Percentiles rank a stretch among this genome's conserved stretches.
These are phyloP conservation scores for Enteromius thamalakanensis DNA, from an alignment of 2,797 vertebrate species.

Conservation along the genomic window DNA sequence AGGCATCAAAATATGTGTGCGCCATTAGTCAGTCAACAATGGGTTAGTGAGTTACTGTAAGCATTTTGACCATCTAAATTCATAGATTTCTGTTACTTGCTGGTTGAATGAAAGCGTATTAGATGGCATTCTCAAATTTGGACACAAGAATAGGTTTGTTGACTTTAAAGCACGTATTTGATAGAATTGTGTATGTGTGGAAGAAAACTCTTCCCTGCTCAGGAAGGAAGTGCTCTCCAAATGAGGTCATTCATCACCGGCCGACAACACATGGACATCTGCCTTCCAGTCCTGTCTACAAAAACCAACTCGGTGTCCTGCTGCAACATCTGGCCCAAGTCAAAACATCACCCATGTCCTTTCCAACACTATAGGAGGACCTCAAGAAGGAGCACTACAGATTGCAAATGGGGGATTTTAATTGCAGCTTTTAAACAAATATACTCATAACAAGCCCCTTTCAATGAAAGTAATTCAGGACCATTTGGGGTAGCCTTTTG, in stretches of 20 bases:
- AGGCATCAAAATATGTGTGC: background rate
- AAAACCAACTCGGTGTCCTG: conserved; percentile 54
- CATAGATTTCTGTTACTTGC: background rate
- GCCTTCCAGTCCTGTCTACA: conserved; percentile 49
- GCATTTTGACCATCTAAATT: background rate
- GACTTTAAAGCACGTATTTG: conserved; percentile 1
- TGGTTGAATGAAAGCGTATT: background rate
- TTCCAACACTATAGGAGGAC: conserved; percentile 6
- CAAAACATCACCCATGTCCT: conserved; percentile 53
- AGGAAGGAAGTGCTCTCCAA: conserved; percentile 68
- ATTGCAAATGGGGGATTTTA: conserved; percentile 21
- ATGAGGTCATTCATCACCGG: conserved; percentile 61
- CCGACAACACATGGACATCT: conserved; percentile 52
- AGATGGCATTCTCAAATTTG: conserved; percentile 1
- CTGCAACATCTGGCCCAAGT: conserved; percentile 73
- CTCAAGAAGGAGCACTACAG: conserved; percentile 19
- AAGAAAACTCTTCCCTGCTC: conserved; percentile 39
- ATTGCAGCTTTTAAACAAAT: conserved; percentile 9
- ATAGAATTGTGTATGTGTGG: conserved; percentile 12
- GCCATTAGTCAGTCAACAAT: conserved; percentile 33
- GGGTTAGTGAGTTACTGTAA: conserved; percentile 12
- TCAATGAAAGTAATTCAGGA: background rate
- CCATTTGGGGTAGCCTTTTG: no score
- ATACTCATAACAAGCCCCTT: background rate
- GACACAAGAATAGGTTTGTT: background rate